A percentile compares a stretch with the other conserved stretches of the same genome.
These are phyloP conservation scores for Callopanchax toddi DNA, from an alignment of 2,113 vertebrate genomes.

Conservation along the genomic window DNA sequence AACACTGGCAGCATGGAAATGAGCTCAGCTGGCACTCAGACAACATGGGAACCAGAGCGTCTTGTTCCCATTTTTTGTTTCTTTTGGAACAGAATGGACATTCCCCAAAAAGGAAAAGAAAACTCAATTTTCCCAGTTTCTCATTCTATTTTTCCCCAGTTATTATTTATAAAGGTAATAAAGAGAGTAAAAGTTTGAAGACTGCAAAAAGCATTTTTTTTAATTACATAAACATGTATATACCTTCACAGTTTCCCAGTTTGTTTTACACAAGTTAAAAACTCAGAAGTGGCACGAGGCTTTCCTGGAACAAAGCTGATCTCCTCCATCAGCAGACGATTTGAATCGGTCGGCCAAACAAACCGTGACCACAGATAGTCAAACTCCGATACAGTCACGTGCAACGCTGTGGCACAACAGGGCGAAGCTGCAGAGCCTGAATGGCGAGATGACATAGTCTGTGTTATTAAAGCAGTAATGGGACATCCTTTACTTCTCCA, in stretches of 20 bases:
- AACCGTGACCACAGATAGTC: constrained; percentile 1
- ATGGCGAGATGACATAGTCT: constrained; percentile 30
- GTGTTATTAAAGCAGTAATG: constrained; percentile 45
- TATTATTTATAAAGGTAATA: too few relatives aligned
- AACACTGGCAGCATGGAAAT: constrained; percentile 38
- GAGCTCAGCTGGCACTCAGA: constrained; percentile 40
- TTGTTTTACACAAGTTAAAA: not conserved
- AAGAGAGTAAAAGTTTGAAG: too few relatives aligned
- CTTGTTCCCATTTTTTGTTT: constrained; percentile 29
- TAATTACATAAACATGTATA: too few relatives aligned
- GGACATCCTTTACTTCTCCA: constrained; percentile 37
- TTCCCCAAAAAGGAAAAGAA: constrained; percentile 47
- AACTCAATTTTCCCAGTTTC: constrained; percentile 27
- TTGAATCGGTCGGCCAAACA: not conserved
- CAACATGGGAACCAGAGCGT: constrained; percentile 40
- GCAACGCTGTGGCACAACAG: constrained; percentile 1
- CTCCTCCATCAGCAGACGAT: not conserved
- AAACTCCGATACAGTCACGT: constrained; percentile 31
- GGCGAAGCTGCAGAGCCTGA: constrained; percentile 1
- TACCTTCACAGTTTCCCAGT: too few relatives aligned
- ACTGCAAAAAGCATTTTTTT: too few relatives aligned
- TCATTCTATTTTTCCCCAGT: too few relatives aligned
- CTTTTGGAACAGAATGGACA: constrained; percentile 11
- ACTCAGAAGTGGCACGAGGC: not conserved
- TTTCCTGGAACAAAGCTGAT: not conserved